Conservation (phyloP, 2,113 vertebrate species). For the Gallinago jamesoni region DNA sequence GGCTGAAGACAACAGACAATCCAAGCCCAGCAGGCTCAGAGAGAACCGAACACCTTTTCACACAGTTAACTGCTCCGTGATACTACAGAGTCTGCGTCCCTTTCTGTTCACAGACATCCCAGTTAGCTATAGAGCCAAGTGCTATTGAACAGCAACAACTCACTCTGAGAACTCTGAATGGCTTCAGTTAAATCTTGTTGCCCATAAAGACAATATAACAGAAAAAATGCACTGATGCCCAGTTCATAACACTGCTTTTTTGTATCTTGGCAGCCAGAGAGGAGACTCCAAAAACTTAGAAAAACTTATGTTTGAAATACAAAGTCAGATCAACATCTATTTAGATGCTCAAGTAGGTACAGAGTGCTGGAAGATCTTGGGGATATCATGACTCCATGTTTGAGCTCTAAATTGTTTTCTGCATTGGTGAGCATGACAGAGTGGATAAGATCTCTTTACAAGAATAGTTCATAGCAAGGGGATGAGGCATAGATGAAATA, state of each 20-base stretch:
- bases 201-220: background rate
- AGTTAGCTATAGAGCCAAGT: background rate
- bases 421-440: background rate
- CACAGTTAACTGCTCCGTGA: background rate
- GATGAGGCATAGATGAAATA: conserved; percentile 11
- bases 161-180: background rate
- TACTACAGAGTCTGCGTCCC: fast-evolving
- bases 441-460: background rate
- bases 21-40: background rate
- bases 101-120: background rate
- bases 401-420: background rate
- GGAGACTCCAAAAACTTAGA: background rate
- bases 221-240: background rate
- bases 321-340: background rate
- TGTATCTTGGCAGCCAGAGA: background rate
- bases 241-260: background rate
- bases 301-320: background rate
- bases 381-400: background rate
- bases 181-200: background rate
- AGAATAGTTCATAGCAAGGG: conserved; percentile 13
- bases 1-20: background rate
- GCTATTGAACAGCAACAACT: background rate
- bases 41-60: background rate
- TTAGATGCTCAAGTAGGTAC: background rate
- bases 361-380: background rate